Conservation (phyloP, 1,140 invertebrate species). For the Gryon sp. region DNA sequence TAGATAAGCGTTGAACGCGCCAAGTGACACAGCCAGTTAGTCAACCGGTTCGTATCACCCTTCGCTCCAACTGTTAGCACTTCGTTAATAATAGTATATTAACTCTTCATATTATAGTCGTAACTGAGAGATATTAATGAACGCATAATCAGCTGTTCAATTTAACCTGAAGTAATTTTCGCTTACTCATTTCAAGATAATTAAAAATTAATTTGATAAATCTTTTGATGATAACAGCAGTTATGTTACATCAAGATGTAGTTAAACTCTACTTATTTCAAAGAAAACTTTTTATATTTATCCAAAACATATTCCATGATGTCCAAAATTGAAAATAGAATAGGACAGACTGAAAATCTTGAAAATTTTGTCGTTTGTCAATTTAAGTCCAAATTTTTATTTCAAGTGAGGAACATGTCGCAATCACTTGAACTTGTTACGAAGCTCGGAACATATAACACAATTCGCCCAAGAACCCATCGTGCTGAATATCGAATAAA, state of each 20-base stretch:
- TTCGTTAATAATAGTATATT: conserved; percentile 43
- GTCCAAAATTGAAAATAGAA: too few relatives aligned
- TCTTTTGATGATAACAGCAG: too few relatives aligned
- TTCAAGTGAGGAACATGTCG: not conserved
- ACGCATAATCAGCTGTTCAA: conserved; percentile 28
- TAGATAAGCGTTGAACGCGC: conserved; percentile 49
- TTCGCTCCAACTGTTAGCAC: conserved; percentile 32
- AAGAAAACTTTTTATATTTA: too few relatives aligned
- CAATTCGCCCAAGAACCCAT: conserved; percentile 1
- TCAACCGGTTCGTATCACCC: conserved; percentile 39
- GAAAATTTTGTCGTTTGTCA: too few relatives aligned
- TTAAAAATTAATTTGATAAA: conserved; percentile 13
- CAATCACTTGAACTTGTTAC: not conserved
- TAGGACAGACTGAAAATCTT: too few relatives aligned
- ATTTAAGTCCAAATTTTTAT: not conserved
- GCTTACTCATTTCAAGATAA: conserved; percentile 14
- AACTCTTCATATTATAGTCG: conserved; percentile 34
- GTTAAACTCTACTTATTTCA: too few relatives aligned
- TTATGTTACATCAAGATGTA: too few relatives aligned
- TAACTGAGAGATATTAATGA: conserved; percentile 25
- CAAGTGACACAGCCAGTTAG: conserved; percentile 51
- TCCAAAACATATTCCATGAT: too few relatives aligned
- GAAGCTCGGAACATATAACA: conserved; percentile 5
- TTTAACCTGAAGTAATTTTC: conserved; percentile 17
- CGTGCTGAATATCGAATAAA: conserved; percentile 22